Percentiles rank a stretch among this genome's conserved stretches.
Conservation (phyloP, 2,888 invertebrate species). For the Lasioglossum pauxillum region DNA sequence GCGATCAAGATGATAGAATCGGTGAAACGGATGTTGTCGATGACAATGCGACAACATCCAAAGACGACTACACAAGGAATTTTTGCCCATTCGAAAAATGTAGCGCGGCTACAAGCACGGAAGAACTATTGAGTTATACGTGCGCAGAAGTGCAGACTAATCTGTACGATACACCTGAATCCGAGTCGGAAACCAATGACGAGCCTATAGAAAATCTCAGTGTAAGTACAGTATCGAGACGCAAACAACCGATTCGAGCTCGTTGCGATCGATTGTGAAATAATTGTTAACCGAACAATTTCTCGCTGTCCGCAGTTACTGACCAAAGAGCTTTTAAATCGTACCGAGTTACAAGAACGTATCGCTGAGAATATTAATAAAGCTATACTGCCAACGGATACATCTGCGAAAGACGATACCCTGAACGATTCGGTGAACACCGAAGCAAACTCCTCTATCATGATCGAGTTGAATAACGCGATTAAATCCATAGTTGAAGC, state of each 20-base stretch:
- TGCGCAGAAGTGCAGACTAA: constrained; percentile 81
- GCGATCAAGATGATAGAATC: background rate
- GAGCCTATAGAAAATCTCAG: constrained; percentile 82
- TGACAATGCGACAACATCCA: background rate
- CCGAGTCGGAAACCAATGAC: constrained; percentile 75
- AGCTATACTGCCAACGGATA: constrained; percentile 79
- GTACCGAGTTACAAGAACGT: constrained; percentile 85
- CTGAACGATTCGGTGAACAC: constrained; percentile 69
- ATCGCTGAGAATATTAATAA: constrained; percentile 86
- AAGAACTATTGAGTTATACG: constrained; percentile 76
- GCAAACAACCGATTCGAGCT: background rate
- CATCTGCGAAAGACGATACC: constrained; percentile 71
- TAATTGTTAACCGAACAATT: constrained; percentile 9
- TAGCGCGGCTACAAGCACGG: constrained; percentile 79
- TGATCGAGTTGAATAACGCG: constrained; percentile 84
- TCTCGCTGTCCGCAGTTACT: constrained; percentile 79
- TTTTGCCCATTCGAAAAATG: constrained; percentile 51
- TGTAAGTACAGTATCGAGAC: constrained; percentile 67
- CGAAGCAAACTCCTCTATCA: constrained; percentile 79
- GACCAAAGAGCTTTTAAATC: constrained; percentile 85
- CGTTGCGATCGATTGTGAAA: background rate
- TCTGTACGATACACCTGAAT: constrained; percentile 76
- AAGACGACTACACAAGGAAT: background rate
- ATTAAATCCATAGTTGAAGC: constrained; percentile 85
- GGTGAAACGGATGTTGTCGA: background rate